These are phyloP conservation scores for Palaemon carinicauda DNA, from an alignment of 1,140 invertebrate species.

Conservation along the genomic window DNA sequence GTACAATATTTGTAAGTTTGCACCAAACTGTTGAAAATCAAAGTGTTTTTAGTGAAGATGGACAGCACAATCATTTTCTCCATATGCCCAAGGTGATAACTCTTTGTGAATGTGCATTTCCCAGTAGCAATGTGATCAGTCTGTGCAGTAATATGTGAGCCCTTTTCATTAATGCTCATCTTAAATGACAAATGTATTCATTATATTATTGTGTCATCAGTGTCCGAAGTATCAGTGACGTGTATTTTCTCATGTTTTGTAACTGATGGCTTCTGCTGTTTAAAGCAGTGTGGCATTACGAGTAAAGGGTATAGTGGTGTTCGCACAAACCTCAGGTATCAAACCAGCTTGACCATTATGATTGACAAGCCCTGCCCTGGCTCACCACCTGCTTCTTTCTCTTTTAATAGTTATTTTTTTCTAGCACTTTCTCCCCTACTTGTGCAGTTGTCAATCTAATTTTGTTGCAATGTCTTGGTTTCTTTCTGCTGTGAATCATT, in stretches of 20 bases:
- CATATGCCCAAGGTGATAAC: constrained; percentile 51
- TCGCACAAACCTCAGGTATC: constrained; percentile 47
- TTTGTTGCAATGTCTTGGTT: constrained; percentile 50
- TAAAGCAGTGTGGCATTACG: constrained; percentile 34
- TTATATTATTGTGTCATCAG: constrained; percentile 56
- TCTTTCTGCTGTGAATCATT: constrained; percentile 55
- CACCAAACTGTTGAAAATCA: constrained; percentile 59
- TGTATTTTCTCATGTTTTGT: constrained; percentile 48
- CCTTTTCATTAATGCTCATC: constrained; percentile 52
- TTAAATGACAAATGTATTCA: constrained; percentile 53
- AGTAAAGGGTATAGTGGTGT: constrained; percentile 39
- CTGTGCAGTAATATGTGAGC: constrained; percentile 39
- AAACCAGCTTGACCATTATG: constrained; percentile 32
- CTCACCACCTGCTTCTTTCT: background rate
- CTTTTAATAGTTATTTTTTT: background rate
- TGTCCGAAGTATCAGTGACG: constrained; percentile 51
- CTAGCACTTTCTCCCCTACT: background rate
- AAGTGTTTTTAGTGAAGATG: constrained; percentile 56
- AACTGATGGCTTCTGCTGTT: constrained; percentile 48
- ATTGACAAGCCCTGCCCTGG: background rate
- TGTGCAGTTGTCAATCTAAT: constrained; percentile 48
- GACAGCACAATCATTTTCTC: constrained; percentile 59
- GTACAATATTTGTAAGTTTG: constrained; percentile 60
- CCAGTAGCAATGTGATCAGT: constrained; percentile 54
- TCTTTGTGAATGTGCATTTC: constrained; percentile 54